Percentiles rank a stretch among this genome's conserved stretches.
Conservation (phyloP, 2,113 vertebrate species). For the Callocephalon fimbriatum region DNA sequence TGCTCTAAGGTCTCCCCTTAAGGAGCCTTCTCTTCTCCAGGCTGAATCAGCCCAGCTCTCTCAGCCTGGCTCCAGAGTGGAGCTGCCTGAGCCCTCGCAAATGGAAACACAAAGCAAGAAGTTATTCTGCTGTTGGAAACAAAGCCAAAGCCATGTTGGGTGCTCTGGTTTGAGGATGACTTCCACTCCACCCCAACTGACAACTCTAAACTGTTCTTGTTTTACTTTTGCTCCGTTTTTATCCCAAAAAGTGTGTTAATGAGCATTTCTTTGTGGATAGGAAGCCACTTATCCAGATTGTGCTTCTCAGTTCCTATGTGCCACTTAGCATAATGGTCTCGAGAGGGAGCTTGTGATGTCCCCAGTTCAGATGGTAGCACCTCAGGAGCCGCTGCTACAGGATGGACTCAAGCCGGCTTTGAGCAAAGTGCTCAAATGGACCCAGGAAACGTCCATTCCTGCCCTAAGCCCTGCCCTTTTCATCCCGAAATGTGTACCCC, state of each 20-base stretch:
- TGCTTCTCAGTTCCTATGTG: neutral
- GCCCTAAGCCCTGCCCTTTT: neutral
- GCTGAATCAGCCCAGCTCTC: neutral
- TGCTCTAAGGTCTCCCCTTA: no score
- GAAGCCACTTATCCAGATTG: neutral
- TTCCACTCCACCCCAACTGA: neutral
- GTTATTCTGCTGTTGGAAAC: neutral
- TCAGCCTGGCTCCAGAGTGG: no score
- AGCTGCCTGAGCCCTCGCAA: neutral
- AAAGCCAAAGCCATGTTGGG: neutral
- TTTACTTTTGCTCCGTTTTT: conserved; percentile 8
- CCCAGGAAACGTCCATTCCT: neutral
- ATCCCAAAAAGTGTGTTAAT: neutral
- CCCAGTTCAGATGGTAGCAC: neutral
- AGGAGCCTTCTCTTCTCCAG: neutral
- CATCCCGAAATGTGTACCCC: neutral
- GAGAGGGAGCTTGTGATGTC: neutral
- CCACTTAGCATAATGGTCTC: neutral
- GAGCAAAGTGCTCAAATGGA: neutral
- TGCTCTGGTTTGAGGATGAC: neutral
- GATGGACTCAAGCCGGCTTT: neutral
- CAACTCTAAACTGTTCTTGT: neutral
- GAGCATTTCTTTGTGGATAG: neutral
- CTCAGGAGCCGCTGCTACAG: neutral
- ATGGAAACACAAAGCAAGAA: neutral